Conservation (phyloP, 2,797 vertebrate genomes). For the Hypotaenidia okinawae region DNA sequence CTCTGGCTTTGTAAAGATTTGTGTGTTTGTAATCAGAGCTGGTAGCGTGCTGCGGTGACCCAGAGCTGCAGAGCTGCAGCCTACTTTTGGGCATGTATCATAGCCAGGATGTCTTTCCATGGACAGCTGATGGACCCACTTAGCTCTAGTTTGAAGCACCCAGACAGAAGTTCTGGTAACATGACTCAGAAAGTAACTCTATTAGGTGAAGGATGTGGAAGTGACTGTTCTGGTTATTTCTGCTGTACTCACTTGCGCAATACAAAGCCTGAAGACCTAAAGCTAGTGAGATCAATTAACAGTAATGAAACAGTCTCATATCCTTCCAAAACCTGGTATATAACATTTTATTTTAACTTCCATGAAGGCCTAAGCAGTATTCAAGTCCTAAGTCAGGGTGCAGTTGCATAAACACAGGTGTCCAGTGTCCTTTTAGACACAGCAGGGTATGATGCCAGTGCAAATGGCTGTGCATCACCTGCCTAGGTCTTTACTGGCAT, state of each 20-base stretch:
- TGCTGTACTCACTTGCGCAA: not conserved
- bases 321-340: not conserved
- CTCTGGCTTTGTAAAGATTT: constrained; percentile 22
- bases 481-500: accelerated
- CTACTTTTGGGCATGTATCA: not conserved
- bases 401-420: not conserved
- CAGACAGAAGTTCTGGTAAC: constrained; percentile 10
- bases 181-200: constrained; percentile 4
- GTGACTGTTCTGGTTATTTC: not conserved
- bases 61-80: not conserved
- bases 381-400: not conserved
- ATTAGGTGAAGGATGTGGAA: not conserved
- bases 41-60: not conserved
- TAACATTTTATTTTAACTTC: not conserved
- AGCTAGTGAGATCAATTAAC: not conserved
- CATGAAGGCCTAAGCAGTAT: not conserved
- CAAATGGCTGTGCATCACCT: not conserved
- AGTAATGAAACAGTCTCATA: not conserved
- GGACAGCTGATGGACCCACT: not conserved
- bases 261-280: not conserved
- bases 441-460: accelerated
- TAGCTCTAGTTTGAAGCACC: not conserved
- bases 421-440: not conserved
- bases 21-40: not conserved
- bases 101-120: not conserved